A percentile compares a stretch with the other conserved stretches of the same genome.
phyloP scores from a whole-genome alignment of 2,113 vertebrate genomes.

The Kryptolebias marmoratus region DNA sequence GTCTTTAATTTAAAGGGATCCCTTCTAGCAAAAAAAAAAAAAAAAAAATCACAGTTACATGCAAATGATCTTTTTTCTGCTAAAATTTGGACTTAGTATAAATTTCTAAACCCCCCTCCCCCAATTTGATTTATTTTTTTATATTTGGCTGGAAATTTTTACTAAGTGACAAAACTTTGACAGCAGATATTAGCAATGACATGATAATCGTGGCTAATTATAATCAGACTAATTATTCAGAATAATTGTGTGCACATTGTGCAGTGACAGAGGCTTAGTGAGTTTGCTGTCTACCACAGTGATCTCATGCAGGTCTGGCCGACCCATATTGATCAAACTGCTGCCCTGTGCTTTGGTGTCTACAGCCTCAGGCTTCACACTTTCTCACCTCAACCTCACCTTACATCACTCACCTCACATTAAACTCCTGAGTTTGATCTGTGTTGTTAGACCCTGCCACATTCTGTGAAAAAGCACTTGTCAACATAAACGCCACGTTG shows the following conservation, averaged over 20 bases:
- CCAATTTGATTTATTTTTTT: no score
- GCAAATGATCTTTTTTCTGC: background rate
- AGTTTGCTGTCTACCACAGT: conserved; percentile 13
- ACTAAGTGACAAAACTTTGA: background rate
- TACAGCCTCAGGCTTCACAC: conserved; percentile 52
- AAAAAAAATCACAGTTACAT: background rate
- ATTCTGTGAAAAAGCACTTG: conserved; percentile 46
- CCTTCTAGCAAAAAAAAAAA: background rate
- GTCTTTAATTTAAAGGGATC: background rate
- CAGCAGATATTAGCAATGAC: background rate
- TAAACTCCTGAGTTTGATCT: conserved; percentile 45
- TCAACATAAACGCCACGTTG: conserved; percentile 38
- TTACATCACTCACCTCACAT: conserved; percentile 63
- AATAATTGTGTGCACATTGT: background rate
- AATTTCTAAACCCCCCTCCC: no score
- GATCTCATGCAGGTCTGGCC: conserved; percentile 22
- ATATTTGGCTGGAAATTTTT: no score
- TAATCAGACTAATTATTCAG: background rate
- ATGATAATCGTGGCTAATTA: background rate
- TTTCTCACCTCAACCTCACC: conserved; percentile 40
- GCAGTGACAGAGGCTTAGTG: conserved; percentile 5
- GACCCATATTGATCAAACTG: conserved; percentile 59
- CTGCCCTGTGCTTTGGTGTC: conserved; percentile 57
- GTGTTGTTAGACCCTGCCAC: conserved; percentile 37
- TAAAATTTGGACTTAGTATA: background rate